Base-by-base conservation (phyloP, 1,140 invertebrate genomes). In the Hyphantria cunea region DNA sequence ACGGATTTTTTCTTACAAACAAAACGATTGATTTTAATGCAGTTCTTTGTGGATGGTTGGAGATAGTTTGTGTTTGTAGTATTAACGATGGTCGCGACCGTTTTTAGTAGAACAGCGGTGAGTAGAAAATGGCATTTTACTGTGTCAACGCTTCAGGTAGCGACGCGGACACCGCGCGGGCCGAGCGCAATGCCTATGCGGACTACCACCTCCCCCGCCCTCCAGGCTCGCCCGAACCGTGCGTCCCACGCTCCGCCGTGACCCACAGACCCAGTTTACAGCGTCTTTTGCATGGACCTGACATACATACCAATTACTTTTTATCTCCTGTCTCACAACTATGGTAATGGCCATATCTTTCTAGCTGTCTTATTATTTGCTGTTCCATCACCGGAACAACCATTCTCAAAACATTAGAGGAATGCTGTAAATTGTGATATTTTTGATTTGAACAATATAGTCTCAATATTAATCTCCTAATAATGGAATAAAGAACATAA, bases 71-170 rank as follows among this genome's bases (percentile, higher is more conserved):
- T 10, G 12, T 34, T 34, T 15, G 12, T 15, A 34, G 49, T 12
- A 2, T 6, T 52, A 12, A 33, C 6, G 14, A 32, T 12, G n/a
- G 49, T 13, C 17, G 17, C 17, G 1, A 31, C n/a, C 12, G 32
- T 53, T 37, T 25, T 9, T 0, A 11, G 10, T 12, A n/a, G 34
- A 56, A 49, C 61, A 49, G 25, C 7, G 17, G 42, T 68, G 44
- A 72, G 56, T 68, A 62, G 62, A 68, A 72, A 72, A 72, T 72
- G 68, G 69, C 58, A 72, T 68, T 68, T 65, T 47, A 68, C 64
- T 68, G 58, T 65, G 65, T 68, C 69, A 62, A 68, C 58, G 39
- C 55, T 65, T 66, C 59, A 45, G 54, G 37, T 10, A 42, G 17
- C 39, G 39, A 34, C 47, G 39, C 32, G 34, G 9, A 25, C 7